Percentiles rank a stretch among this genome's conserved stretches.
Evolutionary conservation across 1,140 invertebrate genomes (phyloP).

Genomic region (Lysiphlebus fabarum): DNA sequence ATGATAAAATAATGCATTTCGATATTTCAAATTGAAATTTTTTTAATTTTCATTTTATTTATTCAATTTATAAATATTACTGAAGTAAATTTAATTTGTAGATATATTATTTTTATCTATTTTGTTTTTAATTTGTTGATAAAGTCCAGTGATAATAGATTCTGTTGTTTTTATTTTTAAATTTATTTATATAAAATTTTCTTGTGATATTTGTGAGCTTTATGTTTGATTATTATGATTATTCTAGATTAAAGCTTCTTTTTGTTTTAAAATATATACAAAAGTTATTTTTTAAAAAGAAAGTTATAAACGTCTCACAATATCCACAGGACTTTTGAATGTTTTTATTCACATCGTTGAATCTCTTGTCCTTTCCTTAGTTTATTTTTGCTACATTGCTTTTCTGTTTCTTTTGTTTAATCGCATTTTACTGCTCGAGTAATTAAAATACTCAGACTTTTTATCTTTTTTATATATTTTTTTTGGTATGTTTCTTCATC

Average conservation of each 20-base stretch:
- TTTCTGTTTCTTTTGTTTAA: slow-evolving; percentile 30
- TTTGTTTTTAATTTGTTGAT: slow-evolving; percentile 10
- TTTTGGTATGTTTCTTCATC: background rate
- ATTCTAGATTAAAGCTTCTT: background rate
- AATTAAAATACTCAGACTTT: slow-evolving; percentile 31
- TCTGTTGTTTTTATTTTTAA: background rate
- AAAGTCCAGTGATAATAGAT: slow-evolving; percentile 14
- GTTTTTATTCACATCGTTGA: slow-evolving; percentile 28
- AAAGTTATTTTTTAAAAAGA: slow-evolving; percentile 19
- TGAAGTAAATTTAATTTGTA: too few species aligned
- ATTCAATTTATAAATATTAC: background rate
- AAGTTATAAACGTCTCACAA: slow-evolving; percentile 20
- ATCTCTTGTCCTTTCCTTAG: slow-evolving; percentile 25
- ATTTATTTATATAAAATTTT: slow-evolving; percentile 1
- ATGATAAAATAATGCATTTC: background rate
- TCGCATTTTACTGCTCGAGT: slow-evolving; percentile 32
- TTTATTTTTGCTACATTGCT: slow-evolving; percentile 30
- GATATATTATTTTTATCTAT: background rate
- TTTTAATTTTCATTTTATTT: background rate
- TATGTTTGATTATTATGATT: background rate
- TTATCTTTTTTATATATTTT: slow-evolving; percentile 17
- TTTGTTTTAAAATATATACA: slow-evolving; percentile 10
- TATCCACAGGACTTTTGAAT: slow-evolving; percentile 25
- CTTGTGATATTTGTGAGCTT: background rate
- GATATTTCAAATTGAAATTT: background rate